Percentiles rank a stretch among this genome's conserved stretches.
Conservation (phyloP, 1,140 invertebrate genomes). For the Chironomus striatipennis region DNA sequence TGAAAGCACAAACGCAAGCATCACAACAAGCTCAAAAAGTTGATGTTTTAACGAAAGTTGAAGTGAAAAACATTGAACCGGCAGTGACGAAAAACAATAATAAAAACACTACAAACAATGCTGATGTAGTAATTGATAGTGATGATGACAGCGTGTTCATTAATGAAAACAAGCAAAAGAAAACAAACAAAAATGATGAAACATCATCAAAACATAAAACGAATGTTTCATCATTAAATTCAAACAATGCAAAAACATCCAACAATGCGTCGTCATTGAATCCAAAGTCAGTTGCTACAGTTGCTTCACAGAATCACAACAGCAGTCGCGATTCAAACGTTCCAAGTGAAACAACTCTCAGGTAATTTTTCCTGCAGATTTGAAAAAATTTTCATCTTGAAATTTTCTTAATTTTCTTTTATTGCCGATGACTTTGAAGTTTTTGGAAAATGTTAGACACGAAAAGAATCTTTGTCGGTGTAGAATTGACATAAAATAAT, state of each 20-base stretch:
- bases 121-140: not conserved
- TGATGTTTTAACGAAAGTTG: not conserved
- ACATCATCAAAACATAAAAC: not conserved
- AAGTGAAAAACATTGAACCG: not conserved
- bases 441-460: no score
- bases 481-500: no score
- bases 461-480: no score
- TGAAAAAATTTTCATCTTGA: not conserved
- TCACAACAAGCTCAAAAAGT: not conserved
- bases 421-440: not conserved
- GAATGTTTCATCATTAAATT: conserved; percentile 16
- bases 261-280: not conserved
- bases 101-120: not conserved
- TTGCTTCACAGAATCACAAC: not conserved
- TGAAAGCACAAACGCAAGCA: conserved; percentile 3
- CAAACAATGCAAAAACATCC: not conserved
- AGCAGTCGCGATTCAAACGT: conserved; percentile 19
- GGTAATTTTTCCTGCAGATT: conserved; percentile 1
- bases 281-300: not conserved
- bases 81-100: conserved; percentile 10
- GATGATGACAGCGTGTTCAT: conserved; percentile 18
- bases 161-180: conserved; percentile 16
- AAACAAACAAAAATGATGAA: not conserved
- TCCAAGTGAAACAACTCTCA: not conserved
- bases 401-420: not conserved